Evolutionary conservation across 2,888 invertebrate species (phyloP).

Genomic region (Bombyx huttoni): DNA sequence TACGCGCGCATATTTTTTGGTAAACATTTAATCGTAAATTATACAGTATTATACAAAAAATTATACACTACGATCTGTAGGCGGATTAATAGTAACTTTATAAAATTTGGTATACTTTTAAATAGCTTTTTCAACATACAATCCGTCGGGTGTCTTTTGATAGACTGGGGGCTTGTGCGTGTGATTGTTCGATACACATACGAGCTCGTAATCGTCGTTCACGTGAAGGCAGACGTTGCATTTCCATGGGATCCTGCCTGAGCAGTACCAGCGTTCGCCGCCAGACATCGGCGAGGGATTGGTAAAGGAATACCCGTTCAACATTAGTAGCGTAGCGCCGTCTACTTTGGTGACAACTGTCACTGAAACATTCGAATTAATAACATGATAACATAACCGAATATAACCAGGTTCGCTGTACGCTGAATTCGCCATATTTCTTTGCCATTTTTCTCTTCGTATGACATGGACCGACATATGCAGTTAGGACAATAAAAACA

Average conservation of each 20-base stretch:
- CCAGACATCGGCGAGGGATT: slow-evolving; percentile 54
- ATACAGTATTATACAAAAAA: no score
- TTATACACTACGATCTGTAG: no score
- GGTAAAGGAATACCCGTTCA: slow-evolving; percentile 55
- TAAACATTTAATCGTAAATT: no score
- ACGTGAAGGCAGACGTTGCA: slow-evolving; percentile 57
- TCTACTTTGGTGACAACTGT: slow-evolving; percentile 56
- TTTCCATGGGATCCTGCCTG: slow-evolving; percentile 43
- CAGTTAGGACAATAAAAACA: no score
- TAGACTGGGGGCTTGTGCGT: slow-evolving; percentile 48
- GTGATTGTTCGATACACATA: slow-evolving; percentile 51
- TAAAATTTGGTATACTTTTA: no score
- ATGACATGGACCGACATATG: no score
- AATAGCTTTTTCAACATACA: slow-evolving; percentile 30
- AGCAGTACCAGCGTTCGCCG: slow-evolving; percentile 61
- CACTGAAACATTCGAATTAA: slow-evolving; percentile 33
- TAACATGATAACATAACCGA: not conserved
- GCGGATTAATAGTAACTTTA: no score
- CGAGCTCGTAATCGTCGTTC: slow-evolving; percentile 60
- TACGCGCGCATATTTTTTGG: no score
- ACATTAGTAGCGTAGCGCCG: slow-evolving; percentile 56
- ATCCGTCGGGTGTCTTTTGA: slow-evolving; percentile 41
- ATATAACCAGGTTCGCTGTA: not conserved
- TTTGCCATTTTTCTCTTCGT: no score
- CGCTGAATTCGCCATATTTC: not conserved